Percentiles rank a stretch among this genome's conserved stretches.
These are phyloP conservation scores for Marcusenius ussheri DNA, from an alignment of 2,113 vertebrate genomes.

Conservation along the genomic window DNA sequence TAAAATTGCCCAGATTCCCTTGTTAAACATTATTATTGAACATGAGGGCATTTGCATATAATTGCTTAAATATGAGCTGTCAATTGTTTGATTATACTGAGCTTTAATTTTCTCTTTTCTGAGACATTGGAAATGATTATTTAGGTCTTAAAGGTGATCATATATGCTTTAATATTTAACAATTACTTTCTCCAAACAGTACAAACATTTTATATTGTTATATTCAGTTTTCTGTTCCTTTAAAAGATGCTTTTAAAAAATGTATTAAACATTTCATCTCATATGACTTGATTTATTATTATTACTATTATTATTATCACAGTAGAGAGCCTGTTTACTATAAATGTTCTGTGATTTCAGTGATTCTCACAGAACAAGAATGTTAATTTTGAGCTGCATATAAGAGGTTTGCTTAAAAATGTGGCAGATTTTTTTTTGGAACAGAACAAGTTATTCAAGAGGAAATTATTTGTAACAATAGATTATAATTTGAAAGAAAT, in stretches of 20 bases:
- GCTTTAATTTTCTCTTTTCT: background rate
- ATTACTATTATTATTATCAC: background rate
- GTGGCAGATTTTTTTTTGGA: background rate
- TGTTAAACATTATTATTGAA: background rate
- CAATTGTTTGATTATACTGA: background rate
- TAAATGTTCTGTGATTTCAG: background rate
- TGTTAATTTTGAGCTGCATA: background rate
- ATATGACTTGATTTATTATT: background rate
- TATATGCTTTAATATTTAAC: background rate
- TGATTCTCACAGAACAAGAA: background rate
- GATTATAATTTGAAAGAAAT: background rate
- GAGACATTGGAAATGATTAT: background rate
- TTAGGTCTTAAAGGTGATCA: background rate
- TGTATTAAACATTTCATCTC: background rate
- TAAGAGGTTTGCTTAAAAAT: background rate
- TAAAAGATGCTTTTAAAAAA: background rate
- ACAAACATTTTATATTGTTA: background rate
- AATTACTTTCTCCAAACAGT: background rate
- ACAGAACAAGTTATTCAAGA: background rate
- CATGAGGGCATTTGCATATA: background rate
- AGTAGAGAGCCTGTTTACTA: background rate
- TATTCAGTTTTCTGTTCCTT: background rate
- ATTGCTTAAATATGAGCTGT: background rate
- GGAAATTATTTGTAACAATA: background rate
- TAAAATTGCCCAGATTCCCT: background rate